Evolutionary conservation across 2,888 invertebrate species (phyloP).

Genomic region (Melangyna quadrimaculata): DNA sequence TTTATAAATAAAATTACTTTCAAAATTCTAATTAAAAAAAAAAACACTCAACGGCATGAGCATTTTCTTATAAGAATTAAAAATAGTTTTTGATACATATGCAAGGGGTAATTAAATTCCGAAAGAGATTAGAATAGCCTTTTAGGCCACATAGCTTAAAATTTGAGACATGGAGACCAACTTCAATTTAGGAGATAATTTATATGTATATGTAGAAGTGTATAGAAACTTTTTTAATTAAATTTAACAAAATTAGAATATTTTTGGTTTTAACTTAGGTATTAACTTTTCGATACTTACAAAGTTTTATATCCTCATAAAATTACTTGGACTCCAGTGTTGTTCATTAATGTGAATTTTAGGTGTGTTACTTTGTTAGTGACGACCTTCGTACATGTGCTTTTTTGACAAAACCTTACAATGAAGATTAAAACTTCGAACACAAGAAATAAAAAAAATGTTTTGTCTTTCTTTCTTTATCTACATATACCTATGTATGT

Average conservation of each 20-base stretch:
- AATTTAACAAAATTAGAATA: too few relatives aligned
- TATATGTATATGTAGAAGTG: too few relatives aligned
- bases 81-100: neutral
- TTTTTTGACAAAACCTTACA: neutral
- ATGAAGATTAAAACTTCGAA: neutral
- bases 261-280: neutral
- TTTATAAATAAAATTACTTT: neutral
- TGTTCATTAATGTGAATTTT: neutral
- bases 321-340: neutral
- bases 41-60: neutral
- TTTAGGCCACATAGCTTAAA: too few relatives aligned
- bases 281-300: neutral
- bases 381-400: neutral
- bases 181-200: too few relatives aligned
- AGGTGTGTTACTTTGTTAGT: neutral
- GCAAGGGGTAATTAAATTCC: too few relatives aligned
- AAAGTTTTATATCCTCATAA: neutral
- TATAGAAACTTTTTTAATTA: too few relatives aligned
- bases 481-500: too few relatives aligned
- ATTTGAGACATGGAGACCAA: too few relatives aligned
- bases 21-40: neutral
- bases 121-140: too few relatives aligned
- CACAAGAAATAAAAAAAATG: neutral
- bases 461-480: neutral
- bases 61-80: neutral